Conservation (phyloP, 64 coral and sea anemone genomes). For the Trachythela sp. region DNA sequence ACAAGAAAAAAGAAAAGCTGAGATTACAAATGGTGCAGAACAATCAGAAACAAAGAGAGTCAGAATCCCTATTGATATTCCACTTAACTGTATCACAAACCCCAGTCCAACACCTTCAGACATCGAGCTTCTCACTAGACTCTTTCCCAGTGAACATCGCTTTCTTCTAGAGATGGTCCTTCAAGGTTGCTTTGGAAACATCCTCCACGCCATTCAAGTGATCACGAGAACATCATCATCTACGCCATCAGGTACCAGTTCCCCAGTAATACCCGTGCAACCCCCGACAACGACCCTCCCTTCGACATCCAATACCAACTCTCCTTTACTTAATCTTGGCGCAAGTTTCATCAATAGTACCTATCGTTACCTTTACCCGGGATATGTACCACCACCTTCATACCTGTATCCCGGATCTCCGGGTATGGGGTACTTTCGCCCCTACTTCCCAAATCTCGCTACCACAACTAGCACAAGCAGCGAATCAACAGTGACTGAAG, state of each 20-base stretch:
- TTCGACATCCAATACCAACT: background rate
- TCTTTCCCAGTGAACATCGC: slow-evolving; percentile 62
- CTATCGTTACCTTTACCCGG: background rate
- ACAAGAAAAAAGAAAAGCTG: too few relatives aligned
- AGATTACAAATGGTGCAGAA: background rate
- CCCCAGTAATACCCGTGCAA: too few relatives aligned
- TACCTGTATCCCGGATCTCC: background rate
- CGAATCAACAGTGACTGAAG: background rate
- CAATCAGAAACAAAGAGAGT: background rate
- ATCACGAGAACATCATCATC: slow-evolving; percentile 47
- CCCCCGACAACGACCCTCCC: background rate
- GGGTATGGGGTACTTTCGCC: background rate
- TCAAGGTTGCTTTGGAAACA: slow-evolving; percentile 81
- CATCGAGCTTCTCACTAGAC: slow-evolving; percentile 60
- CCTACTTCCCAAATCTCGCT: background rate
- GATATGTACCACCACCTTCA: background rate
- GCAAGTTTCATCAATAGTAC: background rate
- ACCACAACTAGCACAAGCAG: background rate
- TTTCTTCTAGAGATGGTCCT: slow-evolving; percentile 67
- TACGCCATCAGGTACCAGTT: background rate
- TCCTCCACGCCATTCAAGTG: slow-evolving; percentile 92
- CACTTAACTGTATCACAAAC: background rate
- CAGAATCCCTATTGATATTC: background rate
- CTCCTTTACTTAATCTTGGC: background rate
- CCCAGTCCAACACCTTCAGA: slow-evolving; percentile 19